These are phyloP conservation scores for Hirtodrosophila alboralis DNA, from an alignment of 2,888 invertebrate species.

Conservation along the genomic window DNA sequence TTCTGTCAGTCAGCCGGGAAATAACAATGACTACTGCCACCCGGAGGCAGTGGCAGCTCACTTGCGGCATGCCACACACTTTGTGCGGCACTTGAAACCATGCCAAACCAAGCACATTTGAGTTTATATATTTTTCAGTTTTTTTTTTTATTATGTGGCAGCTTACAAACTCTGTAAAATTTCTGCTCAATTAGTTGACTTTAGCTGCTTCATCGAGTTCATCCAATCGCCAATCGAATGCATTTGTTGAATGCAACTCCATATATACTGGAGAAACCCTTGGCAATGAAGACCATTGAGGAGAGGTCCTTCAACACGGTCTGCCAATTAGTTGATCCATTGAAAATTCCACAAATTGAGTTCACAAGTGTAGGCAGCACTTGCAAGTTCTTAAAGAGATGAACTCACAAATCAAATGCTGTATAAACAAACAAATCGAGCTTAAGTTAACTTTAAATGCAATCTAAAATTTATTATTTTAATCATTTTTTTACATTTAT, in stretches of 20 bases:
- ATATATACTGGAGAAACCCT: constrained; percentile 23
- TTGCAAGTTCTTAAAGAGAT: constrained; percentile 6
- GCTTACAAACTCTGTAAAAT: constrained; percentile 44
- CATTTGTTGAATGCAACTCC: constrained; percentile 29
- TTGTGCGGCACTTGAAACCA: constrained; percentile 42
- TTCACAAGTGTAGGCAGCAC: constrained; percentile 20
- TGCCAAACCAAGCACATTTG: constrained; percentile 20
- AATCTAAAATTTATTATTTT: too few species aligned
- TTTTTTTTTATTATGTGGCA: background rate
- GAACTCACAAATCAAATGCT: constrained; percentile 9
- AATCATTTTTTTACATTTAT: too few species aligned
- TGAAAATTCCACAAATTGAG: constrained; percentile 56
- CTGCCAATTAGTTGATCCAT: constrained; percentile 73
- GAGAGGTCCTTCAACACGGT: constrained; percentile 68
- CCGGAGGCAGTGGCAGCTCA: constrained; percentile 12
- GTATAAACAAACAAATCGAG: constrained; percentile 3
- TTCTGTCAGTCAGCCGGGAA: constrained; percentile 32
- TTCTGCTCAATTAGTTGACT: constrained; percentile 70
- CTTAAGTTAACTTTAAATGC: background rate
- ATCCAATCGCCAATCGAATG: constrained; percentile 26
- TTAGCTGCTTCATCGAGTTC: constrained; percentile 27
- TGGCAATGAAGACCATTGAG: constrained; percentile 18
- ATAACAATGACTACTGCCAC: constrained; percentile 41
- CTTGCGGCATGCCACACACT: constrained; percentile 19
- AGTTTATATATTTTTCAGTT: too few species aligned